Evolutionary conservation across 2,113 vertebrate species (phyloP), one percentile per base, ranked within the genome.

Genomic region (Monarcha castaneiventris): DNA sequence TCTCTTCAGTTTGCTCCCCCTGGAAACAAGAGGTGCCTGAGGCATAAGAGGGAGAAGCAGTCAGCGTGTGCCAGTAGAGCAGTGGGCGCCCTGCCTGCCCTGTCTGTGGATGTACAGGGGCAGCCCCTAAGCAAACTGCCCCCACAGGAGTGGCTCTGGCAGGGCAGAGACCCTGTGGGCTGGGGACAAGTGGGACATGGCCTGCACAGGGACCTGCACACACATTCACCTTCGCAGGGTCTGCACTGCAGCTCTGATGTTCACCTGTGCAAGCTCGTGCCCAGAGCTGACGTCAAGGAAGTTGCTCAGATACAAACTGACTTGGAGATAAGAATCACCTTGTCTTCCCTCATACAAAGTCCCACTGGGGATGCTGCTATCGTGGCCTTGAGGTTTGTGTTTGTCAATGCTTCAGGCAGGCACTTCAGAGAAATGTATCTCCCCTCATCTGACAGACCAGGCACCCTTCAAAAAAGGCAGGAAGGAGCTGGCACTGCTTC

Each of bases 211-310:
- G 29, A 62, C 12, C 32, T 29, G 21, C 48, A 46, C 46, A 22
- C 17, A 7, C 15, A 1, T 10, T 58, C 30, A 9, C 25, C 77
- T 43, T 54, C 26, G 7, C 0, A 0, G 27, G 30, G 9, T 22
- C 21, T 9, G 20, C 37, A 1, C 19, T 33, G 52, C 37, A 58
- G 41, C 54, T 59, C 77, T 62, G 66, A 14, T 30, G 23, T 27
- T 82, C 39, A 4, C 11, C 13, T 25, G 1, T 0, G 2, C 27
- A 27, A 90, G 13, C 41, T 41, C 0, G 0, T 35, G 51, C 37
- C 16, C 20, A 1, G 2, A 69, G 67, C 20, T 51, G 55, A 62
- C 13, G 6, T 59, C 51, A 66, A 54, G 55, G 85, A 77, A 29
- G 59, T 44, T 37, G 44, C 22, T 37, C 11, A 1, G 6, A n/a